These are phyloP conservation scores for Prunella strophiata DNA, from an alignment of 2,797 vertebrate species.

Conservation along the genomic window DNA sequence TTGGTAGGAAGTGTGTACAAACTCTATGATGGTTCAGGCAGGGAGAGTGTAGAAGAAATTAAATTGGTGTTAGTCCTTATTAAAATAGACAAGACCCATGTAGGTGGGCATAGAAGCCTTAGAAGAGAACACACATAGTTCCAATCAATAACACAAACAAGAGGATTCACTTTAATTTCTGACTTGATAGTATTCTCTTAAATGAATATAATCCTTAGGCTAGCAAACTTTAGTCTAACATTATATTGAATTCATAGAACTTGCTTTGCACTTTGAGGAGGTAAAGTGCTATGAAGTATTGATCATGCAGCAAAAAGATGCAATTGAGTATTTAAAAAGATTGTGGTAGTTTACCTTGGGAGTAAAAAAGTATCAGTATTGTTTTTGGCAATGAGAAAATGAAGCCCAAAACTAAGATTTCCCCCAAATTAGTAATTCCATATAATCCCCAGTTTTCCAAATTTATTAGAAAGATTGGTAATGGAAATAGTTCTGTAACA, in stretches of 20 bases:
- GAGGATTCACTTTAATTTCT: background rate
- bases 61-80: background rate
- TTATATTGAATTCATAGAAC: background rate
- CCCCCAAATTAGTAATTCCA: background rate
- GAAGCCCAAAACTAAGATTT: background rate
- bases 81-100: background rate
- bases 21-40: background rate
- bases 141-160: slow-evolving; percentile 24
- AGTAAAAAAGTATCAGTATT: background rate
- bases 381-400: background rate
- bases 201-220: background rate
- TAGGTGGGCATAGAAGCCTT: background rate
- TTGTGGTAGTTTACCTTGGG: background rate
- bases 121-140: background rate
- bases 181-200: background rate
- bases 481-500: background rate
- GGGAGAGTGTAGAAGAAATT: background rate
- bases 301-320: background rate
- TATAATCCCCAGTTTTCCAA: background rate
- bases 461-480: background rate
- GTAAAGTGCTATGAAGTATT: slow-evolving; percentile 13
- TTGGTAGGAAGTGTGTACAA: background rate
- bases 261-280: background rate
- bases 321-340: background rate
- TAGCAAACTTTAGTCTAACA: background rate